Evolutionary conservation across 2,113 vertebrate species (phyloP).

Genomic region (Bos taurus): DNA sequence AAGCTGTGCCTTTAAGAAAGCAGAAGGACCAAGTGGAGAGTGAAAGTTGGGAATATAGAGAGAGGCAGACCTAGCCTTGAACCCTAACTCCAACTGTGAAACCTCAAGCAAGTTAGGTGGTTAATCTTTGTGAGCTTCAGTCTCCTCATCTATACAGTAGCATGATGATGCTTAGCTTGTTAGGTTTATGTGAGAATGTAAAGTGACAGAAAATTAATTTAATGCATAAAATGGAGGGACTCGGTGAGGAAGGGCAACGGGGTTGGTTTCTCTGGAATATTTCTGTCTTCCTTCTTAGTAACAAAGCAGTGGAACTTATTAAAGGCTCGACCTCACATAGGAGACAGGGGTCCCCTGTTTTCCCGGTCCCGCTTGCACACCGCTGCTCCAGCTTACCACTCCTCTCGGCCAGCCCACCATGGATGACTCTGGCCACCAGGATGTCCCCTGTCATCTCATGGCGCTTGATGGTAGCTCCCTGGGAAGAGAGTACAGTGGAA

Average conservation of each 20-base stretch:
- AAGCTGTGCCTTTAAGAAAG: background rate
- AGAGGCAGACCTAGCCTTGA: background rate
- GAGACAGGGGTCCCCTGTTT: background rate
- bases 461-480: conserved; percentile 98
- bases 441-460: conserved; percentile 94
- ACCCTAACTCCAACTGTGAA: background rate
- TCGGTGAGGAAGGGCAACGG: background rate
- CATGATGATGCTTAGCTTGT: background rate
- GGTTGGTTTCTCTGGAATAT: background rate
- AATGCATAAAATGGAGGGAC: background rate
- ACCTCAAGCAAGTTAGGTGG: background rate
- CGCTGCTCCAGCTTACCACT: conserved; percentile 84
- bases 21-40: too few species aligned
- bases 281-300: background rate
- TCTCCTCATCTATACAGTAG: background rate
- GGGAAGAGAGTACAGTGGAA: conserved; percentile 29
- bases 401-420: conserved; percentile 92
- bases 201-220: background rate
- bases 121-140: background rate
- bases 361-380: fast-evolving
- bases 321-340: conserved; percentile 75
- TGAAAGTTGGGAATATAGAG: background rate
- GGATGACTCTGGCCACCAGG: conserved; percentile 93
- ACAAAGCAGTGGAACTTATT: background rate
- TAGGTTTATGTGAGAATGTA: background rate